A percentile compares a stretch with the other conserved stretches of the same genome.
Conservation (phyloP, 2,797 vertebrate genomes). For the Sphenodon punctatus region DNA sequence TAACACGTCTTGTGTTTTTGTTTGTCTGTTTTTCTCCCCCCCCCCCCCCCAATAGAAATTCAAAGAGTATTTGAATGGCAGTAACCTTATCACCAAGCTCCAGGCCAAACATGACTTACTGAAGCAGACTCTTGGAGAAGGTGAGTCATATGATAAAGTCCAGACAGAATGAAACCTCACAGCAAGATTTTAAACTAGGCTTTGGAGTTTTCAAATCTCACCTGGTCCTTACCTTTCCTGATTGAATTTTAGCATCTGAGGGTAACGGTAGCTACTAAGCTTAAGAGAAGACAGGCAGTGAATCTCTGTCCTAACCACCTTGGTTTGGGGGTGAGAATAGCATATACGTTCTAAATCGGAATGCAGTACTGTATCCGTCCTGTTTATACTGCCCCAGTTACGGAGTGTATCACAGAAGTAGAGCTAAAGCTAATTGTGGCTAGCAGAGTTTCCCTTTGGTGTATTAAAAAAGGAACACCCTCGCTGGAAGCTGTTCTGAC, state of each 20-base stretch:
- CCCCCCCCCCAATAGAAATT: conserved; percentile 96
- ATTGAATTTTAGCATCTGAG: neutral
- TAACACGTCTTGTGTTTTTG: conserved; percentile 5
- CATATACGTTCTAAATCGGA: neutral
- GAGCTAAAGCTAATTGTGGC: neutral
- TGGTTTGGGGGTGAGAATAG: neutral
- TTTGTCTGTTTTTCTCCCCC: conserved; percentile 45
- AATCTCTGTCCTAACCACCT: neutral
- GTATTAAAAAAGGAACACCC: neutral
- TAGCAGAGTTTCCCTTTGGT: neutral
- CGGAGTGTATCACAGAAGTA: neutral
- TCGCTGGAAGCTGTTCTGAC: neutral
- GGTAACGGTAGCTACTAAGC: neutral
- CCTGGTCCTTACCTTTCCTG: neutral
- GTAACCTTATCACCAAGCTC: conserved; percentile 96
- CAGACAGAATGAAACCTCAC: neutral
- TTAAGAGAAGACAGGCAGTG: neutral
- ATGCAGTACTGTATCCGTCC: neutral
- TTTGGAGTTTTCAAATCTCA: neutral
- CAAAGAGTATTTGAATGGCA: conserved; percentile 96
- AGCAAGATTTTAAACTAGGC: neutral
- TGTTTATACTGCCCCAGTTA: neutral
- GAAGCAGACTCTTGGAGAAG: conserved; percentile 96
- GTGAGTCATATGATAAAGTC: conserved; percentile 69
- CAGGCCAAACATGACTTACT: conserved; percentile 97